Evolutionary conservation across 2,888 invertebrate species (phyloP).

Genomic region (Luperina testacea): DNA sequence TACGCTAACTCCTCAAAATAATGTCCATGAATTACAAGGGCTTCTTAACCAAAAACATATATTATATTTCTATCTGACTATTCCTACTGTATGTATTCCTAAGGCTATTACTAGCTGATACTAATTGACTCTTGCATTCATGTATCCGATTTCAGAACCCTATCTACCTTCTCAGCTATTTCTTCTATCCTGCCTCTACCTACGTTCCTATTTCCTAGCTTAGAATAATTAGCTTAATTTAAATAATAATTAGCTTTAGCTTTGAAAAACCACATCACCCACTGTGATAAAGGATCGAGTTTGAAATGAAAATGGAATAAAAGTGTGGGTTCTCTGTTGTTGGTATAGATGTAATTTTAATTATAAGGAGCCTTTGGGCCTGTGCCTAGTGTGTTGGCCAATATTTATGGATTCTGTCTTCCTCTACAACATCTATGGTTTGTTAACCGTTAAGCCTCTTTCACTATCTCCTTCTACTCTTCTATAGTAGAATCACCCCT

Average conservation of each 20-base stretch:
- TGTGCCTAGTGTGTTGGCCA: conserved; percentile 24
- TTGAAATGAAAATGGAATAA: conserved; percentile 75
- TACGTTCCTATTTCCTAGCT: conserved; percentile 53
- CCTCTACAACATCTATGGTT: not conserved
- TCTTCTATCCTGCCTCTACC: conserved; percentile 22
- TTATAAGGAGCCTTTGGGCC: conserved; percentile 53
- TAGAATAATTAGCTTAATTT: conserved; percentile 66
- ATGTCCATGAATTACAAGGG: not conserved
- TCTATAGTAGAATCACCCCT: not conserved
- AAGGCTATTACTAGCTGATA: not conserved
- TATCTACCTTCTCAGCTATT: conserved; percentile 4
- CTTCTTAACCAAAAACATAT: not conserved
- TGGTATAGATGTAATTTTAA: conserved; percentile 76
- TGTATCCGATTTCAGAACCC: not conserved
- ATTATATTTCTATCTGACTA: not conserved
- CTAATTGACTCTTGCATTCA: not conserved
- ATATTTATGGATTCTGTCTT: conserved; percentile 36
- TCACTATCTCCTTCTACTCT: not conserved
- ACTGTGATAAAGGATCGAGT: conserved; percentile 88
- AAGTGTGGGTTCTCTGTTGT: conserved; percentile 80
- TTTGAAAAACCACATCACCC: conserved; percentile 83
- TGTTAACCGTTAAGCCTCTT: not conserved
- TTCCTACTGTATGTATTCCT: not conserved
- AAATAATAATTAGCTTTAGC: conserved; percentile 66
- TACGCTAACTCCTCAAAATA: not conserved